Conservation (phyloP, 2,797 vertebrate genomes). For the Crocidura indochinensis region DNA sequence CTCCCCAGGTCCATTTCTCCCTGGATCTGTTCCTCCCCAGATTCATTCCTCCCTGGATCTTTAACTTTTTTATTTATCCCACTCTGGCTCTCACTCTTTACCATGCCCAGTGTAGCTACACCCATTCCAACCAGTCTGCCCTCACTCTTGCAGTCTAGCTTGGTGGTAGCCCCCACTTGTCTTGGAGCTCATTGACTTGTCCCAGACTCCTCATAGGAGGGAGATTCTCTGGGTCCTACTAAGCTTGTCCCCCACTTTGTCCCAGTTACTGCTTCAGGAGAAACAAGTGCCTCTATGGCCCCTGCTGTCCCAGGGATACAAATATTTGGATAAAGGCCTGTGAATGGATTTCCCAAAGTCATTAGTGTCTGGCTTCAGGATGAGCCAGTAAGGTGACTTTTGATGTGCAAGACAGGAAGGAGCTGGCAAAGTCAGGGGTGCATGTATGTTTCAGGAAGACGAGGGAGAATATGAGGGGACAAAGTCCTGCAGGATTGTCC, state of each 20-base stretch:
- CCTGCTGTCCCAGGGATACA: background rate
- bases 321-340: background rate
- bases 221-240: background rate
- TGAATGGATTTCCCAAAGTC: background rate
- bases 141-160: background rate
- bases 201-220: background rate
- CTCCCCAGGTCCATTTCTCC: no score
- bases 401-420: background rate
- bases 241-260: background rate
- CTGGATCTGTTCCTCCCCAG: no score
- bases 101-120: background rate
- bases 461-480: background rate
- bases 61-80: background rate
- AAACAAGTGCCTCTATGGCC: background rate
- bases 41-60: no score
- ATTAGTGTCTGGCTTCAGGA: background rate
- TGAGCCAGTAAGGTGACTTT: background rate
- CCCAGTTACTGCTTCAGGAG: background rate
- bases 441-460: constrained; percentile 48
- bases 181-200: background rate
- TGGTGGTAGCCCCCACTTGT: background rate
- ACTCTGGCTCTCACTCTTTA: background rate
- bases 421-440: background rate
- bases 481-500: background rate
- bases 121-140: background rate